A percentile compares a stretch with the other conserved stretches of the same genome.
Evolutionary conservation across 2,888 invertebrate species (phyloP).

Genomic region (Pardosa pseudoannulata): DNA sequence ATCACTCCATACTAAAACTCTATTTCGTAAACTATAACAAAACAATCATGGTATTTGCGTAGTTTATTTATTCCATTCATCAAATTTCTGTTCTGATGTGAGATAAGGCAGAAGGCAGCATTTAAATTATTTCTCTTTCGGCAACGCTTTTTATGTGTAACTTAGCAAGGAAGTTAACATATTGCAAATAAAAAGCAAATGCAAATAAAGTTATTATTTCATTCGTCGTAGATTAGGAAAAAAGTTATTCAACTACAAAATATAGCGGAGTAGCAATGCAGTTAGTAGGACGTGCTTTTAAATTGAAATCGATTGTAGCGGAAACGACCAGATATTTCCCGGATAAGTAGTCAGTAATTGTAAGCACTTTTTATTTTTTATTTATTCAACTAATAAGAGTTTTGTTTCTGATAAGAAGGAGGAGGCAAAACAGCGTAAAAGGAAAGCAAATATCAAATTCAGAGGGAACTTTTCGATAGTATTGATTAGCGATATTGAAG

Average conservation of each 20-base stretch:
- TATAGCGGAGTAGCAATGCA: not conserved
- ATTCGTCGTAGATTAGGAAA: not conserved
- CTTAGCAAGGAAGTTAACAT: too few species aligned
- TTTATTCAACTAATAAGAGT: slow-evolving; percentile 56
- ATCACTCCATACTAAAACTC: too few species aligned
- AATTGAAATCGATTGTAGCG: slow-evolving; percentile 1
- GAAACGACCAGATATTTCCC: not conserved
- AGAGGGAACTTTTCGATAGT: slow-evolving; percentile 64
- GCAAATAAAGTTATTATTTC: slow-evolving; percentile 1
- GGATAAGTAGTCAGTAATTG: slow-evolving; percentile 25
- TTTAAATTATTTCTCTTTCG: too few species aligned
- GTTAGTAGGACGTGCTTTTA: not conserved
- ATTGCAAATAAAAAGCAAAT: too few species aligned
- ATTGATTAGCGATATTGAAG: slow-evolving; percentile 66
- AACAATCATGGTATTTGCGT: too few species aligned
- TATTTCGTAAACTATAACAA: too few species aligned
- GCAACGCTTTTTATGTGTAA: too few species aligned
- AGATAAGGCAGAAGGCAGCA: too few species aligned
- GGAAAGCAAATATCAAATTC: slow-evolving; percentile 67
- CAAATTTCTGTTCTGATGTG: too few species aligned
- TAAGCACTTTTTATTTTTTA: slow-evolving; percentile 20
- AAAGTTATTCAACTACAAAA: slow-evolving; percentile 3
- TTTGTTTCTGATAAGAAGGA: slow-evolving; percentile 6
- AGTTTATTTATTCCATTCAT: too few species aligned
- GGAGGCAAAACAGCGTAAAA: slow-evolving; percentile 29